Percentiles rank a stretch among this genome's conserved stretches.
These are phyloP conservation scores for Chlorodrepanis virens DNA, from an alignment of 2,113 vertebrate species.

Conservation along the genomic window DNA sequence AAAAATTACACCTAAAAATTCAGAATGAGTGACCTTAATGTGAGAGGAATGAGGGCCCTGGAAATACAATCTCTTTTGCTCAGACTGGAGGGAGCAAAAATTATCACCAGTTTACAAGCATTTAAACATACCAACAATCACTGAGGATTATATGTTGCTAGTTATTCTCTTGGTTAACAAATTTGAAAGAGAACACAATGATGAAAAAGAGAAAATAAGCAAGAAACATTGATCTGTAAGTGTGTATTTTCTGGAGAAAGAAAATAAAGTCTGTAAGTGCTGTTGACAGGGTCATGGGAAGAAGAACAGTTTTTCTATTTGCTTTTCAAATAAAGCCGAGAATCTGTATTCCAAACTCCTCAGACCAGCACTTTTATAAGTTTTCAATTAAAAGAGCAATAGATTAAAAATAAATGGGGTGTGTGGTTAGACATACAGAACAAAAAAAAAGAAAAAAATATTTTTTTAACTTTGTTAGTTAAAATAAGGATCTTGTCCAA, in stretches of 20 bases:
- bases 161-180: background rate
- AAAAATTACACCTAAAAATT: background rate
- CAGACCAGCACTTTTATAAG: background rate
- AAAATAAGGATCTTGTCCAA: background rate
- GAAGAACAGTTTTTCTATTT: background rate
- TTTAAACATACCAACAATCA: background rate
- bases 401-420: background rate
- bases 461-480: background rate
- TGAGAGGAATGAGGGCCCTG: background rate
- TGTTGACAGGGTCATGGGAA: background rate
- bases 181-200: background rate
- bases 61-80: background rate
- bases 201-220: background rate
- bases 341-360: background rate
- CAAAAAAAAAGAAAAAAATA: too few relatives aligned
- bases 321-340: background rate
- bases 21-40: background rate
- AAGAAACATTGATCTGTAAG: background rate
- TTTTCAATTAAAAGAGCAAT: background rate
- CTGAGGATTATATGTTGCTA: background rate
- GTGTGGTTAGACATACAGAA: rapidly evolving
- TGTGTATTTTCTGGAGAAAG: background rate
- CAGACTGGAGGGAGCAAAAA: background rate
- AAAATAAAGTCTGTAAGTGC: background rate
- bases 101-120: background rate